A percentile compares a stretch with the other conserved stretches of the same genome.
Evolutionary conservation across 2,797 vertebrate species (phyloP).

Genomic region (Setipinna tenuifilis): DNA sequence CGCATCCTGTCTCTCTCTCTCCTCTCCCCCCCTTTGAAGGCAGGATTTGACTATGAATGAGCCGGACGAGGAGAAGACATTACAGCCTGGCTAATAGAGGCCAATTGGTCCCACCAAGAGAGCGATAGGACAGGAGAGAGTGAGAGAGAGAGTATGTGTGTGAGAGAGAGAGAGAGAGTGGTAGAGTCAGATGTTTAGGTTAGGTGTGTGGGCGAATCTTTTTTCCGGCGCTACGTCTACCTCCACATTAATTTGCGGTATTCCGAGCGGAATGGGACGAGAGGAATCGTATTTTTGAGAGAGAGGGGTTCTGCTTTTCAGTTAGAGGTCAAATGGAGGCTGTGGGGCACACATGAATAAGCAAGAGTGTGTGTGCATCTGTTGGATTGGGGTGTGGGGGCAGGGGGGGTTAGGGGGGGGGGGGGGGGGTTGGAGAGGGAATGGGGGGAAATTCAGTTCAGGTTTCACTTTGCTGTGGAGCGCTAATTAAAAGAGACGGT

Average conservation of each 20-base stretch:
- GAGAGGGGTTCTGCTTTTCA: not conserved
- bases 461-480: constrained; percentile 62
- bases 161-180: not conserved
- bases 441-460: not conserved
- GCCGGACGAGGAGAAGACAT: constrained; percentile 51
- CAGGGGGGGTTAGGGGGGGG: not conserved
- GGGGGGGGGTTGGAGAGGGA: not conserved
- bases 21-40: constrained; percentile 40
- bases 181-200: not conserved
- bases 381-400: not conserved
- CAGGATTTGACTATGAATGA: constrained; percentile 52
- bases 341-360: not conserved
- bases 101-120: constrained; percentile 33
- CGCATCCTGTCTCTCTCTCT: constrained; percentile 33
- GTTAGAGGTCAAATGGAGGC: not conserved
- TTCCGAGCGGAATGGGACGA: not conserved
- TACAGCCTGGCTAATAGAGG: constrained; percentile 52
- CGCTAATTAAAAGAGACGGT: constrained; percentile 77
- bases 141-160: not conserved
- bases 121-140: constrained; percentile 25
- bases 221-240: not conserved
- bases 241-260: not conserved
- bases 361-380: not conserved
- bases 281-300: not conserved
- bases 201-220: not conserved